Percentiles rank a stretch among this genome's conserved stretches.
phyloP scores from a whole-genome alignment of 37 sponge, comb jelly and placozoan species.

The Halichondria panicea region DNA sequence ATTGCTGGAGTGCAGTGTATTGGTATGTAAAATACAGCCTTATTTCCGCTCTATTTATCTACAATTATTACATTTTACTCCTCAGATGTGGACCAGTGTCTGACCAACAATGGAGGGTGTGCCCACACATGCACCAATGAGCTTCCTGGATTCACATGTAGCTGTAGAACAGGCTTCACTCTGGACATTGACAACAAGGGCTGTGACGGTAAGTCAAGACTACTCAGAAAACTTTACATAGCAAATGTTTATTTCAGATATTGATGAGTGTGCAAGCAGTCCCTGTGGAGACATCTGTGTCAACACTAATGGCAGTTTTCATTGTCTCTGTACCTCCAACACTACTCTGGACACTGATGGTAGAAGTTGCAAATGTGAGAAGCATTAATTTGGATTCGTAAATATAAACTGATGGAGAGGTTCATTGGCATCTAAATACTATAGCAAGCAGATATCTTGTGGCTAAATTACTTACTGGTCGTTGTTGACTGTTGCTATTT shows the following conservation, averaged over 20 bases:
- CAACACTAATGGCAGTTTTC: conserved; percentile 3
- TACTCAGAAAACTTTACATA: too few species aligned
- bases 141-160: not conserved
- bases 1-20: too few species aligned
- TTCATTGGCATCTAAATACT: too few species aligned
- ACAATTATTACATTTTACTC: too few species aligned
- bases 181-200: not conserved
- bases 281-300: conserved; percentile 5
- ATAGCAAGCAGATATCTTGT: not conserved
- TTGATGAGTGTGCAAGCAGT: conserved; percentile 7
- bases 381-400: too few species aligned
- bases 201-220: conserved; percentile 1
- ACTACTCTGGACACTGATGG: conserved; percentile 24
- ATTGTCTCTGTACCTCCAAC: too few species aligned
- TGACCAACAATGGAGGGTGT: not conserved
- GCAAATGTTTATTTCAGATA: not conserved
- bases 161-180: not conserved
- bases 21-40: too few species aligned
- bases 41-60: too few species aligned
- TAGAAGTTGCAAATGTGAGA: conserved; percentile 33
- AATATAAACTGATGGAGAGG: too few species aligned
- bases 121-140: not conserved
- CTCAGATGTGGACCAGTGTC: not conserved
- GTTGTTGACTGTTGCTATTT: too few species aligned
- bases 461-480: not conserved